These are phyloP conservation scores for Bembecia ichneumoniformis DNA, from an alignment of 2,888 invertebrate genomes.

Conservation along the genomic window DNA sequence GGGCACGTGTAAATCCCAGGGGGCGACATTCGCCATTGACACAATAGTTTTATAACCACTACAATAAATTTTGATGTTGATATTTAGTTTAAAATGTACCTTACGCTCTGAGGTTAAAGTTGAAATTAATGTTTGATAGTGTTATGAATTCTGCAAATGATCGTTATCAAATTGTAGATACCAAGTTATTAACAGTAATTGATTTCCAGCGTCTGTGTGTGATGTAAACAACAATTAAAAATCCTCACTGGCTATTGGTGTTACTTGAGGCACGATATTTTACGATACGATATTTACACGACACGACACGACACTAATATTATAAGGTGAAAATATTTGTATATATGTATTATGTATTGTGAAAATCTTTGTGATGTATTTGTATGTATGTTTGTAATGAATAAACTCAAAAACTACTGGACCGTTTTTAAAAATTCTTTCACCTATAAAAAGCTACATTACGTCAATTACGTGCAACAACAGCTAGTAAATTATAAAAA, in stretches of 20 bases:
- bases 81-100: neutral
- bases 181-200: slow-evolving; percentile 15
- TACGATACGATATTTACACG: no score
- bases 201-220: slow-evolving; percentile 4
- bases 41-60: slow-evolving; percentile 24
- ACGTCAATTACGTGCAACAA: no score
- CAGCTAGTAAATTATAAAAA: no score
- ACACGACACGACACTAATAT: no score
- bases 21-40: slow-evolving; percentile 19
- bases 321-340: no score
- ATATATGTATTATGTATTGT: no score
- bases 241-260: neutral
- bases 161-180: slow-evolving; percentile 13
- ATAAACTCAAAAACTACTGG: no score
- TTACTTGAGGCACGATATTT: no score
- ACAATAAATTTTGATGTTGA: slow-evolving; percentile 2
- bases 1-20: slow-evolving; percentile 38
- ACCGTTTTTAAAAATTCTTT: no score
- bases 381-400: no score
- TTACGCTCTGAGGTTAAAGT: neutral
- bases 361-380: no score
- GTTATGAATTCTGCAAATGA: slow-evolving; percentile 3
- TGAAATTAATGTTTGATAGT: neutral
- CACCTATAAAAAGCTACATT: no score
- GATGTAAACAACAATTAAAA: slow-evolving; percentile 2